Base-by-base conservation (phyloP, 2,888 invertebrate species). In the Syrphus vitripennis region DNA sequence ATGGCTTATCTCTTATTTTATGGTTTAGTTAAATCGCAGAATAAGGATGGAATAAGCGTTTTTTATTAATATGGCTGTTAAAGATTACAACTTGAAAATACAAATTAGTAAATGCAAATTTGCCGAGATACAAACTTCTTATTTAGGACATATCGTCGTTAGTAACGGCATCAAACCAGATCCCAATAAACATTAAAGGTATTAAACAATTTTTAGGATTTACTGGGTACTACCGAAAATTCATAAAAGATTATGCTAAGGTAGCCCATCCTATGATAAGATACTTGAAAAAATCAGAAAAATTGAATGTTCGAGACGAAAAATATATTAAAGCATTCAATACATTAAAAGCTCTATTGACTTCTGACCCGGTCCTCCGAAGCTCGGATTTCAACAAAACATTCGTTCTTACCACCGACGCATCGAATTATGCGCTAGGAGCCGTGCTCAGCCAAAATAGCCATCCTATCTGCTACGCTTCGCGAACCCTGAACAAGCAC, bases 331-430 rank as follows among this genome's bases (percentile, higher is more conserved):
- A 45, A 12, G n/a, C 42, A 7, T 63, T 63, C 9, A 26, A 29
- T 1, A 45, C 14, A 14, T 45, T 63, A 26, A 74, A 75, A 40
- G 45, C 21, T 5, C 48, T 59, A 19, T 29, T 70, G 3, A 42
- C 29, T 29, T 42, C 55, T 34, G 48, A 74, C 16, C 63, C 61
- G 6, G 19, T 65, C 9, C 31, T 65, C 0, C 21, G 40, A 53
- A 74, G n/a, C 21, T 14, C 53, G 5, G 72, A 72, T 45, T 59
- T 59, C 10, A 48, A 10, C 14, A 72, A 57, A 21, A 2, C 21
- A 14, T 71, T 57, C 9, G 29, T 59, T 48, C 45, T 71, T 14
- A 71, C 71, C 31, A 61, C 61, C 5, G 70, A 59, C 31, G 59
- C 40, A 14, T 57, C 37, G 5, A 55, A 55, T 26, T 70, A 37